Base-by-base conservation (phyloP, 2,888 invertebrate genomes). In the Celastrina argiolus region DNA sequence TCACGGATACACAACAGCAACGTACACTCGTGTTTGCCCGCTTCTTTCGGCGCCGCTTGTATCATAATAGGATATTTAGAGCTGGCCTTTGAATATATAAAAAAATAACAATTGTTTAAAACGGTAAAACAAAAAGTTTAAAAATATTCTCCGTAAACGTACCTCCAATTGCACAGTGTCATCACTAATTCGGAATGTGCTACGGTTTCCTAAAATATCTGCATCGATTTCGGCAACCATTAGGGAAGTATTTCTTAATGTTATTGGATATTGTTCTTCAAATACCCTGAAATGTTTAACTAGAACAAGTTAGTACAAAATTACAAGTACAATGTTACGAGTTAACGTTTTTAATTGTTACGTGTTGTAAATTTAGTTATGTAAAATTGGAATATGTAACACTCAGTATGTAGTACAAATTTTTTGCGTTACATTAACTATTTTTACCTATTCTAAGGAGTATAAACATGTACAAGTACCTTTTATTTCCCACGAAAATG, bases 201-300 rank as follows among this genome's bases (percentile, higher is more conserved):
- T 75, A 1, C 83, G 86, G 1, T 87, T 83, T 67, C 86, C 83
- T 56, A 83, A 72, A 70, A 93, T 87, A 67, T 84, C 85, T 34
- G 93, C 87, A 8, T 76, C 77, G 56, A 93, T 80, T 65, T 91
- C 82, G 16, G 92, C 91, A 2, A 84, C 80, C 66, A 94, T 84
- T 1, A 87, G 77, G 0, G 94, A 93, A 42, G 87, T 81, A 77
- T 94, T 94, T 71, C 83, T 87, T 41, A 94, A 81, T 68, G 89
- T 84, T 3, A 94, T 89, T 10, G 81, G 80, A 56, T 89, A 85
- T 61, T 83, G 80, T 72, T 90, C 88, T 76, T 89, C 84, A 70
- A 92, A 91, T 65, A 85, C 78, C 74, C 92, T 93, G 70, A 65
- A 79, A 72, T 64, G 10, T 26, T 22, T 18, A 18, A 45, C 31